Base-by-base conservation (phyloP, 2,113 vertebrate genomes). In the Prolemur simus region DNA sequence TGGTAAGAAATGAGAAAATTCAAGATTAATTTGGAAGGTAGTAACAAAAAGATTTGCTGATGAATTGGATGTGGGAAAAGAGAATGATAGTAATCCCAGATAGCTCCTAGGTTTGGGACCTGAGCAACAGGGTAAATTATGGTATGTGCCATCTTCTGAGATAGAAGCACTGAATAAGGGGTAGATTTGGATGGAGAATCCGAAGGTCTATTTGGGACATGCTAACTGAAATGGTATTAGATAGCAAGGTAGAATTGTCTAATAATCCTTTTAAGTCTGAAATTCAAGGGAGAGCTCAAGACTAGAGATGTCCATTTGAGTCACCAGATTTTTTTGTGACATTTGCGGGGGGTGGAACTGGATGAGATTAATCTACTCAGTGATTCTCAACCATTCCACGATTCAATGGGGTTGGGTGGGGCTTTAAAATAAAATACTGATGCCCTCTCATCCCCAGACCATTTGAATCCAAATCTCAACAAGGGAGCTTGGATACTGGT, bases 361-460 rank as follows among this genome's bases (percentile, higher is more conserved):
- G 14, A 77, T 82, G 17, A 54, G 39, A 52, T 76, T 29, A 85
- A 2, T 32, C 11, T 13, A 77, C 85, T 88, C 23, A 74, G 37
- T 58, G 54, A 77, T 76, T 96, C 52, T 93, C 58, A 85, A 76
- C 2, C 32, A 56, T 63, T 32, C 4, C 14, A 84, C 32, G 49
- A 39, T 90, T 94, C n/a, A 68, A 23, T 12, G 58, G 0, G 9
- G 25, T 63, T 63, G 58, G 23, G 25, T 63, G 21, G 7, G 87
- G 56, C 15, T 93, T 97, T 96, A 66, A 96, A 90, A 94, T 87
- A 64, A 92, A 83, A 68, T 81, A 68, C 23, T 56, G 10, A 69
- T 49, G 6, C 6, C 34, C 14, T 74, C 12, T 13, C 7, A 64
- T 81, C 27, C 39, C 37, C 12, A 91, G 37, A 78, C 13, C 17